Evolutionary conservation across 2,797 vertebrate species (phyloP), one percentile per base, ranked within the genome.

Genomic region (Anomalospiza imberbis): DNA sequence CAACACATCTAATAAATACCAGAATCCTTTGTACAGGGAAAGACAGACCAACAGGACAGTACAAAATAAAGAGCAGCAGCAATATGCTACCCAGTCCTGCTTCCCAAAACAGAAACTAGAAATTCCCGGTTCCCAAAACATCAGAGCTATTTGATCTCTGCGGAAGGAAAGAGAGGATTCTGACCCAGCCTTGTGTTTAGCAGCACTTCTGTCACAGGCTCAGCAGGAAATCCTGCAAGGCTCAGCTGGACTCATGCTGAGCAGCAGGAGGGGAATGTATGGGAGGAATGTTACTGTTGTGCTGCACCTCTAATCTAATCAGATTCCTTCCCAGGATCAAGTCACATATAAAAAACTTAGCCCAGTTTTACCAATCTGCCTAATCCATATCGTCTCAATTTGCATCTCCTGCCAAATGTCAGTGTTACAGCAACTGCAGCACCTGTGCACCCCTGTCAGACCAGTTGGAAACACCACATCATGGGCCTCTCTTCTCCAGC

Each of bases 401-500:
- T 86, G 70, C 38, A 20, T 12, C 29, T 40, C 40, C n/a, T 70
- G 15, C 48, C 29, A 32, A 50, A 38, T 18, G 13, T 42, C 31
- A 45, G 17, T 9, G 20, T 24, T 34, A 9, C 18, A 44, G 28
- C 6, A 3, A 19, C 25, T 28, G 38, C 42, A 62, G 17, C 50
- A 10, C 20, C 53, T 14, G 6, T 6, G 44, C 62, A 12, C 0
- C 31, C 9, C 42, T 8, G 20, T 22, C 40, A 79, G 34, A 13
- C 3, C 75, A 19, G 40, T 8, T 15, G 5, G 16, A 34, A 67
- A 36, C 19, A 26, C 5, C 45, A 28, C 12, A 2, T 2, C 7
- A 21, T 1, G 0, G 0, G 17, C 13, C 12, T 28, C 28, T 31
- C 36, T 14, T 16, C 55, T 61, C 7, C 26, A 25, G 7, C 16